Evolutionary conservation across 2,888 invertebrate genomes (phyloP).

Genomic region (Chrysodeixis includens): DNA sequence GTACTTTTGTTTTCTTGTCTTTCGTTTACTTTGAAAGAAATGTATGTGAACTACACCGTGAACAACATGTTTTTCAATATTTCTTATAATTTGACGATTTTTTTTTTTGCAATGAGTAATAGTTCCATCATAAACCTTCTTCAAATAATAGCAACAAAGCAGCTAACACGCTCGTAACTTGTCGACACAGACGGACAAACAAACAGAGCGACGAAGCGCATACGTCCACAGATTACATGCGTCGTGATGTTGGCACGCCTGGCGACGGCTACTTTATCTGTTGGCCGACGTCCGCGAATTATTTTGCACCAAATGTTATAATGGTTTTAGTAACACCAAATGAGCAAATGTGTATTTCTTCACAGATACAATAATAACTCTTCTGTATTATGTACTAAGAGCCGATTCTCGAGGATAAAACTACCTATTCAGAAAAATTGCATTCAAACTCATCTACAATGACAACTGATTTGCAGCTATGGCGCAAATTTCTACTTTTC

Average conservation of each 20-base stretch:
- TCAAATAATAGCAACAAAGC: conserved; percentile 23
- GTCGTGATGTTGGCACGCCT: conserved; percentile 49
- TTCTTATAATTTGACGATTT: too few relatives aligned
- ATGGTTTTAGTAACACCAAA: neutral
- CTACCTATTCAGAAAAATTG: too few relatives aligned
- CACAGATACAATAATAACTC: too few relatives aligned
- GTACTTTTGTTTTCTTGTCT: neutral
- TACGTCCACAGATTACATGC: conserved; percentile 53
- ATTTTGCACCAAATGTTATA: conserved; percentile 9
- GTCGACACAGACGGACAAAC: conserved; percentile 26
- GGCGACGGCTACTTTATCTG: conserved; percentile 35
- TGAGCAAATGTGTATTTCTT: too few relatives aligned
- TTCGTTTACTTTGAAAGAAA: neutral
- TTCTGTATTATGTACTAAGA: too few relatives aligned
- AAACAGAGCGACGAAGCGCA: conserved; percentile 40
- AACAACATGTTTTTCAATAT: too few relatives aligned
- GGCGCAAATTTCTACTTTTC: too few relatives aligned
- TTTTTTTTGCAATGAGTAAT: too few relatives aligned
- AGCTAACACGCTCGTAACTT: conserved; percentile 26
- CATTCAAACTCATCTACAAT: too few relatives aligned
- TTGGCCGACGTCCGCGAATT: conserved; percentile 34
- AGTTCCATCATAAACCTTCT: conserved; percentile 4
- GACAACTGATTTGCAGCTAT: too few relatives aligned
- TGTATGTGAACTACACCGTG: too few relatives aligned
- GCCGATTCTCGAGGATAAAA: too few relatives aligned